Base-by-base conservation (phyloP, 2,113 vertebrate species). In the Siniperca chuatsi region DNA sequence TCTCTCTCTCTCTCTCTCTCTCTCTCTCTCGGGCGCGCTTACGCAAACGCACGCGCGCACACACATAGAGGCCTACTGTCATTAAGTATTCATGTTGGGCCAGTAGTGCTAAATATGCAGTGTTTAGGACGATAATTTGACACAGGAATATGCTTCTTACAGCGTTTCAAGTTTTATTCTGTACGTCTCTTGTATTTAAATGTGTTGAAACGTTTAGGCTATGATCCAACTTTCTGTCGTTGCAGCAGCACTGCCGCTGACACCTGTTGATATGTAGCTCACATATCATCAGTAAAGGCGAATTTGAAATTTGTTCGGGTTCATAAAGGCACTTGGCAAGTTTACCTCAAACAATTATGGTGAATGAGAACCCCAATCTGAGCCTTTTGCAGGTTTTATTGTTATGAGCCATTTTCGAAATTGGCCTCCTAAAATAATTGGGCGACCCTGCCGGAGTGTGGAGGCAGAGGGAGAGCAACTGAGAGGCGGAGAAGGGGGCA, bases 361-460 rank as follows among this genome's bases (percentile, higher is more conserved):
- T 52, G 16, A 44, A 33, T 37, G 21, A 40, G 21, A 42, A 25
- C 10, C 7, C 1, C 15, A 40, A 57, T 21, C 9, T 18, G 9
- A 15, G 33, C 6, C 54, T 77, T 33, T n/a, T 66, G 2, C 57
- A 68, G 12, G 15, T 12, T 42, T 55, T 58, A 48, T 79, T 84
- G 40, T 77, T 87, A 54, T 48, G 37, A 74, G 60, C 55, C 54
- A 55, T 82, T 84, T 83, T 75, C 4, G 9, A 79, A 89, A 92
- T 69, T 87, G 76, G 87, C 87, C 86, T 89, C 62, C 81, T 87
- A 58, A 69, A 90, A 81, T 91, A 94, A 92, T 87, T 90, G 87
- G 82, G 67, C 72, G 72, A 67, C 62, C 40, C 21, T 57, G 77
- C 8, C 48, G n/a, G 67, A 60, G 81, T 76, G 79, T 73, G 89